Conservation (phyloP, 2,888 invertebrate genomes). For the Gerris lacustris region DNA sequence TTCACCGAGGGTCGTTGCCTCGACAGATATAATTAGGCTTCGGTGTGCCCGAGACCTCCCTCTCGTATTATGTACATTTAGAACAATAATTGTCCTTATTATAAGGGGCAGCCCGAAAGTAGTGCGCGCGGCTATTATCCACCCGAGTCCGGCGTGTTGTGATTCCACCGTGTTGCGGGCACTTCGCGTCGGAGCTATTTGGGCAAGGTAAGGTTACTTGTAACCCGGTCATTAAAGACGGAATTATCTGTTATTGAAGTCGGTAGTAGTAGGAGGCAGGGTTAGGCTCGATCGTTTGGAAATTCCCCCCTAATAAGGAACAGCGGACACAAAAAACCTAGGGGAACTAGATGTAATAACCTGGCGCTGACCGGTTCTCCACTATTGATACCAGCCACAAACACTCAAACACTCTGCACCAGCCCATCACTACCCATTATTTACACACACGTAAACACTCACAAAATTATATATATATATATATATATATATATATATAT, state of each 20-base stretch:
- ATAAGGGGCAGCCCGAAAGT: neutral
- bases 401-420: too few relatives aligned
- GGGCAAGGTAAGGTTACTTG: neutral
- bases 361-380: neutral
- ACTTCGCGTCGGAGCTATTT: neutral
- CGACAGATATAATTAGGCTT: neutral
- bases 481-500: too few relatives aligned
- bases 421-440: too few relatives aligned
- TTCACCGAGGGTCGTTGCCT: neutral
- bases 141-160: neutral
- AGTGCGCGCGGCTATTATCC: neutral
- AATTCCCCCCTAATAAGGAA: neutral
- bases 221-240: neutral
- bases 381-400: neutral
- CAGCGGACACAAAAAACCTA: slow-evolving; percentile 1
- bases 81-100: slow-evolving; percentile 5
- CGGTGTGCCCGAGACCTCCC: neutral
- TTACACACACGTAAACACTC: too few relatives aligned
- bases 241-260: slow-evolving; percentile 3
- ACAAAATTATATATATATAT: too few relatives aligned
- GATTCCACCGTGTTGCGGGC: neutral
- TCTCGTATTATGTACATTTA: neutral
- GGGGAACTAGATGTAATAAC: slow-evolving; percentile 3
- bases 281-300: neutral
- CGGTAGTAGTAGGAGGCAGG: slow-evolving; percentile 1